Evolutionary conservation across 1,140 invertebrate genomes (phyloP).

Genomic region (Calycopis cecrops): DNA sequence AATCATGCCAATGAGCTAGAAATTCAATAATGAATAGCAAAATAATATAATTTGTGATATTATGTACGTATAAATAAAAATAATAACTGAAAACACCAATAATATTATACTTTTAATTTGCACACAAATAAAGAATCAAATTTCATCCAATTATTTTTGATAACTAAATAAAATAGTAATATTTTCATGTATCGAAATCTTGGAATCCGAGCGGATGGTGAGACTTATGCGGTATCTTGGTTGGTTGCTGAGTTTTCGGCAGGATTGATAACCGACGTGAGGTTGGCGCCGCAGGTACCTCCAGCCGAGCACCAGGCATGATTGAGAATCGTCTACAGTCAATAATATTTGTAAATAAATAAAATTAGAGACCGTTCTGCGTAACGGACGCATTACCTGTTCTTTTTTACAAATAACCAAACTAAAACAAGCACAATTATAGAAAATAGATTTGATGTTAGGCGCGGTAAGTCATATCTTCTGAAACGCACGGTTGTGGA

Average conservation of each 20-base stretch:
- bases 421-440: constrained; percentile 19
- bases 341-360: too few species aligned
- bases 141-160: background rate
- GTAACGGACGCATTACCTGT: too few species aligned
- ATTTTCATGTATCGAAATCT: constrained; percentile 42
- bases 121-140: background rate
- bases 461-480: too few species aligned
- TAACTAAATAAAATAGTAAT: constrained; percentile 8
- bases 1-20: too few species aligned
- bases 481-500: too few species aligned
- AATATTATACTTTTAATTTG: too few species aligned
- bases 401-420: constrained; percentile 1
- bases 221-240: constrained; percentile 26
- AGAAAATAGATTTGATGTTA: too few species aligned
- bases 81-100: background rate
- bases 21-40: too few species aligned
- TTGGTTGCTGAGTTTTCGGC: constrained; percentile 35
- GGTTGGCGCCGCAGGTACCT: constrained; percentile 24
- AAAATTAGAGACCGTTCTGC: too few species aligned
- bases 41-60: too few species aligned
- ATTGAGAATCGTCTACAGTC: constrained; percentile 51
- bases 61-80: too few species aligned
- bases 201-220: constrained; percentile 46
- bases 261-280: constrained; percentile 45
- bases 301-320: constrained; percentile 45